phyloP scores from a whole-genome alignment of 2,888 invertebrate species.

The Malachius bipustulatus region DNA sequence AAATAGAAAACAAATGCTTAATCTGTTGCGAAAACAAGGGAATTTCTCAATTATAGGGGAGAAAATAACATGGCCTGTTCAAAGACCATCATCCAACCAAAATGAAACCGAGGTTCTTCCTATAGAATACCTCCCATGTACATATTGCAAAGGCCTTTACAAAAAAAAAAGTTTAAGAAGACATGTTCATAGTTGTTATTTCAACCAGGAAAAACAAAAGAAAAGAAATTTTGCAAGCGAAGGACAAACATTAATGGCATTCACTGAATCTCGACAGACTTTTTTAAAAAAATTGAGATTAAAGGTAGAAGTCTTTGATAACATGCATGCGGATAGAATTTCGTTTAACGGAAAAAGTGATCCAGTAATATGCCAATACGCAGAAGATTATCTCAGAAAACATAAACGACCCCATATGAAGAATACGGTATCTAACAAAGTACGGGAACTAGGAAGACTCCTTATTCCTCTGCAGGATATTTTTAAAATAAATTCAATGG shows the following conservation, averaged over 20 bases:
- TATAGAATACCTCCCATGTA: constrained; percentile 16
- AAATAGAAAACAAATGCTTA: constrained; percentile 14
- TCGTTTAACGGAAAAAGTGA: constrained; percentile 19
- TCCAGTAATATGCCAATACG: constrained; percentile 20
- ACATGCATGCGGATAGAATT: constrained; percentile 19
- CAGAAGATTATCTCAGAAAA: constrained; percentile 21
- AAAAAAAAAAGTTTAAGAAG: constrained; percentile 12
- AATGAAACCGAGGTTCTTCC: constrained; percentile 3
- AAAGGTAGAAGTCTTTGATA: constrained; percentile 20
- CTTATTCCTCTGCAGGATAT: constrained; percentile 17
- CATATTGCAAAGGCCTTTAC: constrained; percentile 19
- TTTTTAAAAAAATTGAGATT: constrained; percentile 18
- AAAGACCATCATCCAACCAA: constrained; percentile 14
- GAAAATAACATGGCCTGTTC: constrained; percentile 18
- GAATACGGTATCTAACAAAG: constrained; percentile 20
- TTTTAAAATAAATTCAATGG: constrained; percentile 9
- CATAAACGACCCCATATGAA: constrained; percentile 22
- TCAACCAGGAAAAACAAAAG: constrained; percentile 4
- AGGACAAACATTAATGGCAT: constrained; percentile 16
- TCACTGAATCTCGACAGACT: constrained; percentile 14
- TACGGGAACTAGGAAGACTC: constrained; percentile 21
- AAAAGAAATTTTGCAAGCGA: constrained; percentile 14
- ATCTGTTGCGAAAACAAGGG: constrained; percentile 16
- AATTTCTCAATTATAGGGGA: constrained; percentile 16
- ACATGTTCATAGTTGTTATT: constrained; percentile 16